Conservation (phyloP, 2,888 invertebrate genomes). For the Ophion obscuratus region DNA sequence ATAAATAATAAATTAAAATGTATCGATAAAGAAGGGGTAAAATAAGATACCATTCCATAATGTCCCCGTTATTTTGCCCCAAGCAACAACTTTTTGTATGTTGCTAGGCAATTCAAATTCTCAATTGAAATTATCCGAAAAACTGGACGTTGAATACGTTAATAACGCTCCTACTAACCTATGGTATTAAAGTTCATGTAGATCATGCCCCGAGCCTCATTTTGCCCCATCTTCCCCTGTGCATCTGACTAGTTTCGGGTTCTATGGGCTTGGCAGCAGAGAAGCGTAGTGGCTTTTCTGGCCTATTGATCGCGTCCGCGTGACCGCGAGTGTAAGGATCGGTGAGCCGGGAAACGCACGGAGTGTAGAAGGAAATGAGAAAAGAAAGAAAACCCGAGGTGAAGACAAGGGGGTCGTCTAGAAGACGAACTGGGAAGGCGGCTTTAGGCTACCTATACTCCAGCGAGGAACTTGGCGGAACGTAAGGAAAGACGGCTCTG, state of each 20-base stretch:
- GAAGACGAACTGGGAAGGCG: constrained; percentile 37
- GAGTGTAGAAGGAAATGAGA: constrained; percentile 33
- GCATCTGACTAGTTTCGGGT: constrained; percentile 53
- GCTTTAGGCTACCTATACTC: constrained; percentile 24
- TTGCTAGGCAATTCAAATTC: too few relatives aligned
- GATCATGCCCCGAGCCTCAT: too few relatives aligned
- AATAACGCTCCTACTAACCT: too few relatives aligned
- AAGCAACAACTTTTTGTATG: too few relatives aligned
- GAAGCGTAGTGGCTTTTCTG: constrained; percentile 73
- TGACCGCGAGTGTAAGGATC: constrained; percentile 32
- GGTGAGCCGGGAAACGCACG: constrained; percentile 23
- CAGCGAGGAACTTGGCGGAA: constrained; percentile 16
- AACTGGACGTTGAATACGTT: too few relatives aligned
- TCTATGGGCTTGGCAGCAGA: constrained; percentile 71
- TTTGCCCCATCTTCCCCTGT: neutral
- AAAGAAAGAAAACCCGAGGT: constrained; percentile 23
- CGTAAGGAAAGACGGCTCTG: constrained; percentile 25
- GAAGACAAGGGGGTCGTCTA: constrained; percentile 26
- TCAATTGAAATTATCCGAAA: too few relatives aligned
- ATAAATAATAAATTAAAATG: too few relatives aligned
- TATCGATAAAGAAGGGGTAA: too few relatives aligned
- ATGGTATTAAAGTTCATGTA: too few relatives aligned
- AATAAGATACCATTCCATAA: too few relatives aligned
- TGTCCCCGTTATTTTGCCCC: too few relatives aligned
- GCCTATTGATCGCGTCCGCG: constrained; percentile 65